These are phyloP conservation scores for Ammodytes dubius DNA, from an alignment of 2,113 vertebrate genomes.

Conservation along the genomic window DNA sequence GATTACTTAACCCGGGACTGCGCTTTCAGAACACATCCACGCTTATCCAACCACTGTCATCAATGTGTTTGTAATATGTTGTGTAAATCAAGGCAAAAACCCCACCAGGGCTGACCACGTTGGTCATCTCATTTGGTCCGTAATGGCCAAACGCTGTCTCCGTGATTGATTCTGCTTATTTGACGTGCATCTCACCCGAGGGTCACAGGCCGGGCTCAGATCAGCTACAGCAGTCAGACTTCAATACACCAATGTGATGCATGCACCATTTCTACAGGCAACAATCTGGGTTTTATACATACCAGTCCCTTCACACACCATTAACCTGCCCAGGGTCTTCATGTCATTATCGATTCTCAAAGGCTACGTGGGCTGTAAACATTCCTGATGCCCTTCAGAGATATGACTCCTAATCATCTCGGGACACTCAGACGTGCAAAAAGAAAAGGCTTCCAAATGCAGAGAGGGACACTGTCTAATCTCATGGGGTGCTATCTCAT, in stretches of 20 bases:
- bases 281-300: slow-evolving; percentile 74
- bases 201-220: slow-evolving; percentile 62
- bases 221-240: slow-evolving; percentile 67
- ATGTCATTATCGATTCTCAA: slow-evolving; percentile 79
- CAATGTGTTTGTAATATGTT: slow-evolving; percentile 60
- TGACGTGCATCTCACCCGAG: slow-evolving; percentile 54
- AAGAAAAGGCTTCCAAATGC: slow-evolving; percentile 44
- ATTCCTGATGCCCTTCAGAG: slow-evolving; percentile 73
- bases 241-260: slow-evolving; percentile 67
- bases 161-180: slow-evolving; percentile 74
- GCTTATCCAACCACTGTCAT: slow-evolving; percentile 41
- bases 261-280: slow-evolving; percentile 68
- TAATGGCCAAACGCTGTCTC: slow-evolving; percentile 65
- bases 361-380: slow-evolving; percentile 68
- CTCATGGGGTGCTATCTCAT: slow-evolving; percentile 24
- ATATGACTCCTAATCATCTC: slow-evolving; percentile 71
- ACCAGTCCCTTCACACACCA: slow-evolving; percentile 76
- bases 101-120: slow-evolving; percentile 50
- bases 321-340: slow-evolving; percentile 75
- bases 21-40: slow-evolving; percentile 32
- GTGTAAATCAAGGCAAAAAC: slow-evolving; percentile 67
- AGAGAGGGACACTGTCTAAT: slow-evolving; percentile 31
- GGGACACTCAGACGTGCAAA: slow-evolving; percentile 40
- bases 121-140: slow-evolving; percentile 66
- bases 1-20: slow-evolving; percentile 38